Evolutionary conservation across 2,888 invertebrate genomes (phyloP).

Genomic region (Pristionchus arcanus): DNA sequence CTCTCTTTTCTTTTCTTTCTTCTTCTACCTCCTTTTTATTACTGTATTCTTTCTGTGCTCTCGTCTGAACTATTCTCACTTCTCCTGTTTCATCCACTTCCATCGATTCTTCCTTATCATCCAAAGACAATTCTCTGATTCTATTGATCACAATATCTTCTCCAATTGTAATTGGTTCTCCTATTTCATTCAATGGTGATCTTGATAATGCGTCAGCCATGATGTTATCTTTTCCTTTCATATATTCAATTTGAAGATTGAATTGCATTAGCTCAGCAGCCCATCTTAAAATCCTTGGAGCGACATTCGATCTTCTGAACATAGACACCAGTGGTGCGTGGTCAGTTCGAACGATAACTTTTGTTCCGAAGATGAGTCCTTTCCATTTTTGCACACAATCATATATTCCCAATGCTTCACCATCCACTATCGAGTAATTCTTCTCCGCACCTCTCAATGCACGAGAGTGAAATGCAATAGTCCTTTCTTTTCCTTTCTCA

Average conservation of each 20-base stretch:
- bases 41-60: slow-evolving; percentile 3
- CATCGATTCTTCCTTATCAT: too few relatives aligned
- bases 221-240: slow-evolving; percentile 14
- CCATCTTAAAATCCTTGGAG: slow-evolving; percentile 15
- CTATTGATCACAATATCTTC: slow-evolving; percentile 7
- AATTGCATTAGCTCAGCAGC: not conserved
- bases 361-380: not conserved
- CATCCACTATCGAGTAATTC: slow-evolving; percentile 20
- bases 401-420: not conserved
- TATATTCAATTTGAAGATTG: not conserved
- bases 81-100: slow-evolving; percentile 9
- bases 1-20: not conserved
- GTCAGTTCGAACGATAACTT: not conserved
- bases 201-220: slow-evolving; percentile 24
- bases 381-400: not conserved
- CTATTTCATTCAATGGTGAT: not conserved
- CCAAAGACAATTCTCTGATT: not conserved
- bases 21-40: too few relatives aligned
- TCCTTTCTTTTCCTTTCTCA: not conserved
- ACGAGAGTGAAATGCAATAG: not conserved
- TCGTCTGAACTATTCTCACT: not conserved
- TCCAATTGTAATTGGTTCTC: not conserved
- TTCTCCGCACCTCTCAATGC: not conserved
- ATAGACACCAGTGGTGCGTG: not conserved
- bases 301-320: not conserved